These are phyloP conservation scores for Rhynchomys soricoides DNA, from an alignment of 2,113 vertebrate genomes.

Conservation along the genomic window DNA sequence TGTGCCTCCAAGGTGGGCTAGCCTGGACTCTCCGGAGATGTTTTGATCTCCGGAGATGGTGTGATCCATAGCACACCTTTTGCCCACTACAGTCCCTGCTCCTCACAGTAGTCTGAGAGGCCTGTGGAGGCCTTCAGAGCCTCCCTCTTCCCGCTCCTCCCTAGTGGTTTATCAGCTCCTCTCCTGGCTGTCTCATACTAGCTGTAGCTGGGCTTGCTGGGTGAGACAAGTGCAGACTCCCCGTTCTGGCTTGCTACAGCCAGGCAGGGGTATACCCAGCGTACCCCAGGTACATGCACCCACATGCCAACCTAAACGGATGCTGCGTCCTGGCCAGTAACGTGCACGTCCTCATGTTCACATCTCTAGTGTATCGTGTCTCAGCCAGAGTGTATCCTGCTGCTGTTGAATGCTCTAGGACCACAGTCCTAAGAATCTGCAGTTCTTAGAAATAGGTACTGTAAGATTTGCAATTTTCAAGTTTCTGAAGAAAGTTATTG, in stretches of 20 bases:
- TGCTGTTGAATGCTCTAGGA: background rate
- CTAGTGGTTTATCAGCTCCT: background rate
- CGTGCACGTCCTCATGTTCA: accelerated
- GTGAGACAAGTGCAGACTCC: background rate
- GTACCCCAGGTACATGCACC: background rate
- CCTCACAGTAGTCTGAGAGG: background rate
- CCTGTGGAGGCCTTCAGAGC: background rate
- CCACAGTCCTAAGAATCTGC: background rate
- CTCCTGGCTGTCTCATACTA: background rate
- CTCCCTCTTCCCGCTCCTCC: background rate
- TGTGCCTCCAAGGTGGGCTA: background rate
- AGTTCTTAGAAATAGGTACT: background rate
- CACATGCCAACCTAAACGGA: background rate
- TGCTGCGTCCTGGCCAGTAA: background rate
- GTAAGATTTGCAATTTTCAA: background rate
- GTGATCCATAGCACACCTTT: background rate
- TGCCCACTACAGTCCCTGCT: background rate
- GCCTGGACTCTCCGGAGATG: background rate
- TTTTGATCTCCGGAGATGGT: too few species aligned
- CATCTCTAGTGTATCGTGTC: accelerated
- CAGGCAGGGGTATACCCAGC: background rate
- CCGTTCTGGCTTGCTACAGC: background rate
- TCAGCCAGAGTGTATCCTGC: background rate
- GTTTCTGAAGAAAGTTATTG: background rate
- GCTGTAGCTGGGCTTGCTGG: background rate